A percentile compares a stretch with the other conserved stretches of the same genome.
Evolutionary conservation across 2,113 vertebrate genomes (phyloP).

Genomic region (Ammodramus savannarum): DNA sequence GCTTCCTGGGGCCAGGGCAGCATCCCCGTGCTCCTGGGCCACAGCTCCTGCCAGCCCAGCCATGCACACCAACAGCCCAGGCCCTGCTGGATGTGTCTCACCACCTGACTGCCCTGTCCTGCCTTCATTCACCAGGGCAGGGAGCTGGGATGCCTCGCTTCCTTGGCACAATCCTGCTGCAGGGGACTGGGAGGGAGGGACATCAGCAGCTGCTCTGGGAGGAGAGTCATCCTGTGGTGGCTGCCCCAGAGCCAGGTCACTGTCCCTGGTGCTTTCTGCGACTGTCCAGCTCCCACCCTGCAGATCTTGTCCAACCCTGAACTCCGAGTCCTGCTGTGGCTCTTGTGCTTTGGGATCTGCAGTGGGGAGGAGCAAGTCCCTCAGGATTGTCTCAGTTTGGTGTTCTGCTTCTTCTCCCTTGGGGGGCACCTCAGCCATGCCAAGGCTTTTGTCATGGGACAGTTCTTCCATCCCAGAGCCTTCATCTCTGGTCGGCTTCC

Average conservation of each 20-base stretch:
- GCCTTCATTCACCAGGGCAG: not conserved
- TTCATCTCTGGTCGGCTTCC: not conserved
- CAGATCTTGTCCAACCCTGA: not conserved
- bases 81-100: not conserved
- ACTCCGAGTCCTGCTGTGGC: not conserved
- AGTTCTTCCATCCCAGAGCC: not conserved
- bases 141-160: not conserved
- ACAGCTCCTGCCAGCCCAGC: not conserved
- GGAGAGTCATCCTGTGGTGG: not conserved
- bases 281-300: not conserved
- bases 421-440: not conserved
- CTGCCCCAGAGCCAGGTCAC: not conserved
- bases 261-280: not conserved
- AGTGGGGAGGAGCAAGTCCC: not conserved
- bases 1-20: not conserved
- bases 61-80: not conserved
- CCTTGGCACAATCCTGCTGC: not conserved
- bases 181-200: not conserved
- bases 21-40: not conserved
- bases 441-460: not conserved
- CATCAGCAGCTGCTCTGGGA: not conserved
- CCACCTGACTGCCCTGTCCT: not conserved
- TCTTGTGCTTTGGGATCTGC: not conserved
- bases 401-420: not conserved
- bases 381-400: not conserved